These are phyloP conservation scores for Hypsibius dujardini DNA, from an alignment of 1,140 invertebrate species.

Conservation along the genomic window DNA sequence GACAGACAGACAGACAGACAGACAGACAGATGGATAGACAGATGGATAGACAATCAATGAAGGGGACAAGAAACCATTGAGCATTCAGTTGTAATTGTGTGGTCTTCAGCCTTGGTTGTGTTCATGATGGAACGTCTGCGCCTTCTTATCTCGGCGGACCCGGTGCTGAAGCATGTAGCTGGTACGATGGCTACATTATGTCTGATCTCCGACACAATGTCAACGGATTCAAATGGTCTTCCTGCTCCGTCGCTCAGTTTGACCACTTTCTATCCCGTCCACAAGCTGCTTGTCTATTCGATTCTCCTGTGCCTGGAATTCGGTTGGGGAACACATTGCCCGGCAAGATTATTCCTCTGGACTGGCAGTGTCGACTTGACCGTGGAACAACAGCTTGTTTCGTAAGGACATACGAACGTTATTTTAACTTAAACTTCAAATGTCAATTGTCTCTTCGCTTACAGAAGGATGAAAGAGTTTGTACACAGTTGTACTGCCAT, in stretches of 20 bases:
- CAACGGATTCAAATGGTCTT: conserved; percentile 80
- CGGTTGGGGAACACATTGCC: conserved; percentile 38
- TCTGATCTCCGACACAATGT: conserved; percentile 79
- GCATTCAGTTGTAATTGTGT: too few relatives aligned
- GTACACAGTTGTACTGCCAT: conserved; percentile 84
- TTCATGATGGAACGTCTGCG: conserved; percentile 80
- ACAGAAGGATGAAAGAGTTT: conserved; percentile 78
- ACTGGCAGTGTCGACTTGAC: conserved; percentile 79
- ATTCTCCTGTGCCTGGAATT: conserved; percentile 2
- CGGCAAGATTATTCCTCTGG: conserved; percentile 66
- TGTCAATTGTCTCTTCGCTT: conserved; percentile 24
- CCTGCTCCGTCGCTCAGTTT: conserved; percentile 78
- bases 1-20: too few relatives aligned
- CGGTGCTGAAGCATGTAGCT: conserved; percentile 79
- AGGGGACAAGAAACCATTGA: too few relatives aligned
- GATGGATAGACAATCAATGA: too few relatives aligned
- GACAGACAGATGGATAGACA: too few relatives aligned
- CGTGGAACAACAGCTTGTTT: conserved; percentile 75
- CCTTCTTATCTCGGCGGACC: conserved; percentile 80
- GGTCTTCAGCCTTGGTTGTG: conserved; percentile 58
- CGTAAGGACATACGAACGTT: conserved; percentile 38
- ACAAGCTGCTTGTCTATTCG: neutral
- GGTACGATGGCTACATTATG: conserved; percentile 92
- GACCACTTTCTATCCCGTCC: conserved; percentile 51
- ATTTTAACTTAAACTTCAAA: neutral